Evolutionary conservation across 2,888 invertebrate species (phyloP).

Genomic region (Saturnia japonica): DNA sequence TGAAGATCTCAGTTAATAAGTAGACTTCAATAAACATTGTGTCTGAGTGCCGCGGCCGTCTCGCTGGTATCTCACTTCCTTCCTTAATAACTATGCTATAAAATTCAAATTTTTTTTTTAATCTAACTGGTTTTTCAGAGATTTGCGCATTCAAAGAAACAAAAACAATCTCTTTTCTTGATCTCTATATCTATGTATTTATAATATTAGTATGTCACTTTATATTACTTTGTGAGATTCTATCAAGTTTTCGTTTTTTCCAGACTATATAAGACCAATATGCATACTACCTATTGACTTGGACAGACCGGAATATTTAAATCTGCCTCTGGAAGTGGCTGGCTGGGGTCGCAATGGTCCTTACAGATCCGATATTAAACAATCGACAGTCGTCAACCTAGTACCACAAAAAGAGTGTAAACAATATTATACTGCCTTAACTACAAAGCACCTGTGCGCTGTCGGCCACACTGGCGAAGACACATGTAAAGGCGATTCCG

Average conservation of each 20-base stretch:
- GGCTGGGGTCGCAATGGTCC: slow-evolving; percentile 72
- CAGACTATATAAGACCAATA: slow-evolving; percentile 71
- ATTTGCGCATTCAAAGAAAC: no score
- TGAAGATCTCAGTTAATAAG: no score
- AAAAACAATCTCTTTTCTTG: no score
- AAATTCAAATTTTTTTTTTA: no score
- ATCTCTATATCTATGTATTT: no score
- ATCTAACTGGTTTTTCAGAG: no score
- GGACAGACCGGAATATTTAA: slow-evolving; percentile 56
- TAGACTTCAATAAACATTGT: no score
- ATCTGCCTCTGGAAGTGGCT: slow-evolving; percentile 62
- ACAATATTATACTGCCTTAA: slow-evolving; percentile 55
- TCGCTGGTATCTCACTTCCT: no score
- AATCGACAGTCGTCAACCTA: slow-evolving; percentile 65
- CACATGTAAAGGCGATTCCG: slow-evolving; percentile 75
- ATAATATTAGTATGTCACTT: no score
- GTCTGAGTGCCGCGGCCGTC: no score
- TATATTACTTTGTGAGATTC: no score
- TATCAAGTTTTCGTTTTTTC: slow-evolving; percentile 36
- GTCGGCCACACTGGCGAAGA: slow-evolving; percentile 68
- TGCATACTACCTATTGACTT: slow-evolving; percentile 67
- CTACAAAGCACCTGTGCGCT: slow-evolving; percentile 64
- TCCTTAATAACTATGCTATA: no score
- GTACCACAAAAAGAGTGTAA: slow-evolving; percentile 61
- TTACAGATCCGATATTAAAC: slow-evolving; percentile 61